Percentiles rank a stretch among this genome's conserved stretches.
These are phyloP conservation scores for Prosopocoilus inquinatus DNA, from an alignment of 2,888 invertebrate species.

Conservation along the genomic window DNA sequence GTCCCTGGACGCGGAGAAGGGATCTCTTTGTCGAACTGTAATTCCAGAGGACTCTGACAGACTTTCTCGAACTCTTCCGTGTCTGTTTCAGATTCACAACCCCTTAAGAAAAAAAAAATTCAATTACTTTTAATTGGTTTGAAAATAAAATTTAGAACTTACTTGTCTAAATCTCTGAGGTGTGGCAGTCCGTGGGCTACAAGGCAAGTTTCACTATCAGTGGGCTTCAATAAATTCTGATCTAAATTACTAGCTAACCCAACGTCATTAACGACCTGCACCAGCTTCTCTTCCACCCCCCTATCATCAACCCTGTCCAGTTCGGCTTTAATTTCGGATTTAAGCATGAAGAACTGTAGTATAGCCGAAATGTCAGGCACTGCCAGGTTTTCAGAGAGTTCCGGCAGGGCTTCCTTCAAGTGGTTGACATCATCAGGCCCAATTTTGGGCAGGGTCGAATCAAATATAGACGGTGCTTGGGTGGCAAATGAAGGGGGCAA, in stretches of 20 bases:
- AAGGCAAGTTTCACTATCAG: slow-evolving; percentile 44
- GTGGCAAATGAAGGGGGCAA: slow-evolving; percentile 78
- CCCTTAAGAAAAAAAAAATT: slow-evolving; percentile 51
- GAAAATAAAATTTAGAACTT: slow-evolving; percentile 22
- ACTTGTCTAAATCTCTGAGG: slow-evolving; percentile 49
- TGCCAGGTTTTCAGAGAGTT: slow-evolving; percentile 61
- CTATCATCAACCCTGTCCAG: slow-evolving; percentile 36
- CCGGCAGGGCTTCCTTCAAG: slow-evolving; percentile 65
- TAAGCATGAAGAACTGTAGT: slow-evolving; percentile 64
- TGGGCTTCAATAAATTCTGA: slow-evolving; percentile 45
- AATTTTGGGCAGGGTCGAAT: slow-evolving; percentile 67
- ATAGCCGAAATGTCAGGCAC: slow-evolving; percentile 68
- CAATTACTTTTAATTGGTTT: too few relatives aligned
- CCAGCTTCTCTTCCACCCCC: slow-evolving; percentile 45
- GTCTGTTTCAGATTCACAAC: slow-evolving; percentile 78
- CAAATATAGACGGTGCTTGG: slow-evolving; percentile 74
- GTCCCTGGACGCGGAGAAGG: slow-evolving; percentile 53
- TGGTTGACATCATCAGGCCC: slow-evolving; percentile 59
- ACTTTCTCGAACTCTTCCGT: slow-evolving; percentile 82
- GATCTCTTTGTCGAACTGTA: slow-evolving; percentile 49
- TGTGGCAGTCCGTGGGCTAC: slow-evolving; percentile 41
- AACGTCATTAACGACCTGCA: slow-evolving; percentile 45
- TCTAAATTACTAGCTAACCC: slow-evolving; percentile 47
- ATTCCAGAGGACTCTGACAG: slow-evolving; percentile 59
- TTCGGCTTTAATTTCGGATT: slow-evolving; percentile 32